A percentile compares a stretch with the other conserved stretches of the same genome.
These are phyloP conservation scores for Rhinichthys klamathensis DNA, from an alignment of 2,113 vertebrate genomes.

Conservation along the genomic window DNA sequence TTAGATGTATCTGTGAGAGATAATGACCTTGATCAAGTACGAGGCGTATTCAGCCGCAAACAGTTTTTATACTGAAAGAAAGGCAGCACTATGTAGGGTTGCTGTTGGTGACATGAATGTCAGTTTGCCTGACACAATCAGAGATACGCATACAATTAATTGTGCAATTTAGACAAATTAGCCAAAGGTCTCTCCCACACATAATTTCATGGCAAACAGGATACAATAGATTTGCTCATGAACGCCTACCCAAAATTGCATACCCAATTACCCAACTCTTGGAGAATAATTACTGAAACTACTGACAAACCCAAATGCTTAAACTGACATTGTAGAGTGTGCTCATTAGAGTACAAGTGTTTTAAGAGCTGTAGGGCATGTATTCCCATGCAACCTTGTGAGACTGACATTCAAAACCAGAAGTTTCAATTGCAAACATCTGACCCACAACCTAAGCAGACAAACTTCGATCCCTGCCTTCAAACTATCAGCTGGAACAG, in stretches of 20 bases:
- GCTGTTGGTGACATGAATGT: not conserved
- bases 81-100: not conserved
- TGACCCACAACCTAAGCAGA: not conserved
- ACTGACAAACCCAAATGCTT: conserved; percentile 19
- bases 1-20: not conserved
- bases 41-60: not conserved
- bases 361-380: not conserved
- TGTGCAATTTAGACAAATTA: not conserved
- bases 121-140: not conserved
- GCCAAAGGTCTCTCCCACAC: conserved; percentile 28
- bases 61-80: not conserved
- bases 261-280: conserved; percentile 3
- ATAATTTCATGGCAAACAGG: conserved; percentile 29
- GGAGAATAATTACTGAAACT: conserved; percentile 10
- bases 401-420: not conserved
- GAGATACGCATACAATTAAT: conserved; percentile 2
- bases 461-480: not conserved
- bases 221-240: conserved; percentile 15
- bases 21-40: conserved; percentile 9
- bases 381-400: not conserved
- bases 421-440: not conserved
- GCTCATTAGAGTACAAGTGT: conserved; percentile 20
- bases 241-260: conserved; percentile 18
- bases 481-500: not conserved
- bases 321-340: not conserved